Conservation (phyloP, 2,888 invertebrate species). For the Drosophila mulleri region DNA sequence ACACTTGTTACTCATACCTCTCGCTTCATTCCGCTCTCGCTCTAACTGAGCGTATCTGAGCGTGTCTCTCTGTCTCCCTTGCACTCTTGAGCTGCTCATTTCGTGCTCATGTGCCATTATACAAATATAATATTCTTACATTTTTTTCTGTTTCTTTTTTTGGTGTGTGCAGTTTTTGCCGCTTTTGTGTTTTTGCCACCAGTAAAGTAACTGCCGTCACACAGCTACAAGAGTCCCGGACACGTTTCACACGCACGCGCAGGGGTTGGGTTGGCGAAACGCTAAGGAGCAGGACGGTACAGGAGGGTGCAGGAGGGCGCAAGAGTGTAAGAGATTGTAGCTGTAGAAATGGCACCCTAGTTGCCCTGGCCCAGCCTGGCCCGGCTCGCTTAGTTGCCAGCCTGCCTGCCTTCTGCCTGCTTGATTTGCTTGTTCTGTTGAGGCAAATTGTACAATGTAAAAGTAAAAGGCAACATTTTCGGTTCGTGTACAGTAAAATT, state of each 20-base stretch:
- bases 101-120: constrained; percentile 79
- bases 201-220: constrained; percentile 65
- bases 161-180: constrained; percentile 62
- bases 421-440: constrained; percentile 72
- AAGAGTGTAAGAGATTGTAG: constrained; percentile 15
- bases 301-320: constrained; percentile 1
- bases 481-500: constrained; percentile 47
- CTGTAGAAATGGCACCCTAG: constrained; percentile 61
- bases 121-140: constrained; percentile 77
- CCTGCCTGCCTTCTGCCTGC: constrained; percentile 38
- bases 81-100: constrained; percentile 64
- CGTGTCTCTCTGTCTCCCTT: constrained; percentile 15
- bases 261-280: constrained; percentile 53
- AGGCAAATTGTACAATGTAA: constrained; percentile 72
- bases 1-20: constrained; percentile 17
- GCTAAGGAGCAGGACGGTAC: not conserved
- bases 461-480: constrained; percentile 47
- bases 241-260: constrained; percentile 75
- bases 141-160: constrained; percentile 33
- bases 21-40: constrained; percentile 7
- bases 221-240: constrained; percentile 56
- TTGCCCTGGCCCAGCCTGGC: constrained; percentile 50
- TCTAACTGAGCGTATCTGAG: constrained; percentile 10
- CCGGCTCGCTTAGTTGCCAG: constrained; percentile 31
- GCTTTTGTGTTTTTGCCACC: constrained; percentile 68